Conservation (phyloP, 2,113 vertebrate genomes). For the Neotragus moschatus region DNA sequence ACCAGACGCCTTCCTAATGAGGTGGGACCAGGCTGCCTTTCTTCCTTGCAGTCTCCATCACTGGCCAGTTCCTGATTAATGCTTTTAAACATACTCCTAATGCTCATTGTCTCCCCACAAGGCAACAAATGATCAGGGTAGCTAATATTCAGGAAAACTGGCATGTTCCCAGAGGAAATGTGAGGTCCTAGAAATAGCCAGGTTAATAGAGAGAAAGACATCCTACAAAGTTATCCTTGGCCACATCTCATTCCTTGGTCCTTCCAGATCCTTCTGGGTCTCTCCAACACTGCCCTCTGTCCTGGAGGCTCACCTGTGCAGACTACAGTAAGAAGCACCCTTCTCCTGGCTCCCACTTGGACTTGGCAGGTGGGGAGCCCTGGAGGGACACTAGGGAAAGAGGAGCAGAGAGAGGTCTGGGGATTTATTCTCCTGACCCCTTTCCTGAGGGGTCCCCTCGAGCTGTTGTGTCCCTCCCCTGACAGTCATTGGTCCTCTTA, state of each 20-base stretch:
- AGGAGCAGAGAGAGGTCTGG: neutral
- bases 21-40: neutral
- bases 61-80: neutral
- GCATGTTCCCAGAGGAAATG: neutral
- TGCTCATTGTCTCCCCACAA: neutral
- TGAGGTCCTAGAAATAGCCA: neutral
- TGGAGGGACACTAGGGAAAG: neutral
- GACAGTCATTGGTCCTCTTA: accelerated
- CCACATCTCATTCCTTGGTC: neutral
- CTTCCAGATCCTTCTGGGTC: neutral
- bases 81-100: neutral
- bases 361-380: neutral
- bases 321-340: accelerated
- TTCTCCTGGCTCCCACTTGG: too few species aligned
- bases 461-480: neutral
- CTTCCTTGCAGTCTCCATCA: neutral
- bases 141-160: neutral
- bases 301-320: neutral
- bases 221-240: neutral
- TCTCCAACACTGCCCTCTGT: neutral
- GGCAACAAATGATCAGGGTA: neutral
- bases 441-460: accelerated
- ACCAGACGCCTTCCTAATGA: neutral
- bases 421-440: neutral
- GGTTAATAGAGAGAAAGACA: neutral